phyloP scores from a whole-genome alignment of 2,888 invertebrate genomes.

The Coremacera marginata region DNA sequence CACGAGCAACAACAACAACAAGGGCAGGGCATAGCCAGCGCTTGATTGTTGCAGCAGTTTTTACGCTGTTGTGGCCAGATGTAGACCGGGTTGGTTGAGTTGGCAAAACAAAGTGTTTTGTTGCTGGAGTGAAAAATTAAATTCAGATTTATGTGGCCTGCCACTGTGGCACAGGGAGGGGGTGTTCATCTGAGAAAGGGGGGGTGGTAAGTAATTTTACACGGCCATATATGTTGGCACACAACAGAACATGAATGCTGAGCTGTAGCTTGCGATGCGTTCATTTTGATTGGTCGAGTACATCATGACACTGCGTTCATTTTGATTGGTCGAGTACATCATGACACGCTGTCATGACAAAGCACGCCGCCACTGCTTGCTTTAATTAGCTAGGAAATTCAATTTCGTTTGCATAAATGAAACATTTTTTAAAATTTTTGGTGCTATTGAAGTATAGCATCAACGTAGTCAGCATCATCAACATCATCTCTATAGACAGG shows the following conservation, averaged over 20 bases:
- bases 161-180: too few species aligned
- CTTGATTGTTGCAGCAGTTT: neutral
- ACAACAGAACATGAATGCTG: neutral
- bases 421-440: neutral
- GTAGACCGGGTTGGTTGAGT: too few species aligned
- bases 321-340: neutral
- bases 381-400: slow-evolving; percentile 39
- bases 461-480: neutral
- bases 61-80: too few species aligned
- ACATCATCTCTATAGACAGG: neutral
- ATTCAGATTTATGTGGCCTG: too few species aligned
- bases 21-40: neutral
- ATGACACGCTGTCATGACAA: neutral
- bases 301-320: too few species aligned
- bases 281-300: neutral
- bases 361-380: neutral
- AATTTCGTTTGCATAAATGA: slow-evolving; percentile 40
- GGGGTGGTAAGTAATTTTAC: neutral
- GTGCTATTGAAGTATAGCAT: too few species aligned
- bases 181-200: too few species aligned
- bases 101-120: too few species aligned
- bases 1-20: neutral
- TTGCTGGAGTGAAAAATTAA: too few species aligned
- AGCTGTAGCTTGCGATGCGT: neutral
- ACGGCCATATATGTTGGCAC: neutral